A percentile compares a stretch with the other conserved stretches of the same genome.
Evolutionary conservation across 2,113 vertebrate species (phyloP).

Genomic region (Corythaixoides concolor): DNA sequence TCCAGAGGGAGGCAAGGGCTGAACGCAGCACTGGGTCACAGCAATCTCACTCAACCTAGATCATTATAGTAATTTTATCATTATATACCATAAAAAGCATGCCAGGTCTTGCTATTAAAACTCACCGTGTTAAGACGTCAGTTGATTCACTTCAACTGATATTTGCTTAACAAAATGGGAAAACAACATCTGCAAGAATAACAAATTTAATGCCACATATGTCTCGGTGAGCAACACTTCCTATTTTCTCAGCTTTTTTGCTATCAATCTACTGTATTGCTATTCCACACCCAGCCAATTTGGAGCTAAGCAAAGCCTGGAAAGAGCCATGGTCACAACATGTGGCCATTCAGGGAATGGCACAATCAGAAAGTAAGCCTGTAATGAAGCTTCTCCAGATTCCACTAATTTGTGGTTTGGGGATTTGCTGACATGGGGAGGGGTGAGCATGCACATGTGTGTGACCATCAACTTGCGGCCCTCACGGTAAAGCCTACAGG

Average conservation of each 20-base stretch:
- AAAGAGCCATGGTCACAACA: not conserved
- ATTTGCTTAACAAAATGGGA: not conserved
- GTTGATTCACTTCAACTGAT: not conserved
- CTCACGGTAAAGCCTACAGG: not conserved
- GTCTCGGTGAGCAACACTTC: not conserved
- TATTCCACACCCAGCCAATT: not conserved
- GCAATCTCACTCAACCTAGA: not conserved
- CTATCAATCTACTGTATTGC: not conserved
- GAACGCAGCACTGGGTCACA: not conserved
- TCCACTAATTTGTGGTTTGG: not conserved
- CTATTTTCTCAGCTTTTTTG: not conserved
- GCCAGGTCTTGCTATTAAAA: not conserved
- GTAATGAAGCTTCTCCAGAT: conserved; percentile 9
- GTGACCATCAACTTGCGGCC: not conserved
- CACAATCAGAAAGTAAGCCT: not conserved
- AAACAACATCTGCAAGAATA: not conserved
- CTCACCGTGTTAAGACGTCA: not conserved
- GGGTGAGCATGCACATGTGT: not conserved
- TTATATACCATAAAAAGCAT: not conserved
- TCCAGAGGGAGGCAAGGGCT: not conserved
- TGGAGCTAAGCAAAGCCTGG: not conserved
- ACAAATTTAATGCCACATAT: not conserved
- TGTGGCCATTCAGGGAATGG: not conserved
- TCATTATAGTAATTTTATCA: not conserved
- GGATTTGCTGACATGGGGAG: not conserved